Percentiles rank a stretch among this genome's conserved stretches.
Conservation (phyloP, 2,888 invertebrate species). For the Elmis aenea region DNA sequence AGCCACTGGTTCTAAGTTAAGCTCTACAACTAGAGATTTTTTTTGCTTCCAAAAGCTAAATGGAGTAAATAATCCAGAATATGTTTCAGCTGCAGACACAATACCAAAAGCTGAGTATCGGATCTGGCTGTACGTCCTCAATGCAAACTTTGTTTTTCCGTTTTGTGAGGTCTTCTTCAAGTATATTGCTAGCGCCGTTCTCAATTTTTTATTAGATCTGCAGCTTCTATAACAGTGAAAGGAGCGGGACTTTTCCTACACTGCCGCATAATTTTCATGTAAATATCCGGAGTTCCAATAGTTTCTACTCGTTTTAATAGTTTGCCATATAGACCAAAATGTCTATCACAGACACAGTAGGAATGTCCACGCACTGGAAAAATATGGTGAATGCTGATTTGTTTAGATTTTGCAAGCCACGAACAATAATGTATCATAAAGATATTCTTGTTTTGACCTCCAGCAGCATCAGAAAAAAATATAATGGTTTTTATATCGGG, state of each 20-base stretch:
- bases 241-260: not conserved
- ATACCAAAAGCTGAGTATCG: not conserved
- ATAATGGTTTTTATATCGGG: conserved; percentile 1
- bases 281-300: not conserved
- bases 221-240: conserved; percentile 2
- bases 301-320: not conserved
- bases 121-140: conserved; percentile 1
- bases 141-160: not conserved
- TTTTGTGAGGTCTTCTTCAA: not conserved
- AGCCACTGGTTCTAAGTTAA: not conserved
- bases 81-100: not conserved
- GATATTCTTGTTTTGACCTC: conserved; percentile 3
- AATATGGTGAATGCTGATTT: conserved; percentile 1
- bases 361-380: conserved; percentile 1
- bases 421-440: conserved; percentile 1
- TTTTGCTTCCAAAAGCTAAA: conserved; percentile 1
- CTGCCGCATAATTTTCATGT: conserved; percentile 1
- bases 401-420: conserved; percentile 1
- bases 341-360: conserved; percentile 2
- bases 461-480: not conserved
- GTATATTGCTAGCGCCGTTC: not conserved
- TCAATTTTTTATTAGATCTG: conserved; percentile 1
- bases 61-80: conserved; percentile 1
- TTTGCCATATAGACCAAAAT: conserved; percentile 1
- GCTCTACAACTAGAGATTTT: not conserved